phyloP scores from a whole-genome alignment of 2,113 vertebrate species.

The Esox niger region DNA sequence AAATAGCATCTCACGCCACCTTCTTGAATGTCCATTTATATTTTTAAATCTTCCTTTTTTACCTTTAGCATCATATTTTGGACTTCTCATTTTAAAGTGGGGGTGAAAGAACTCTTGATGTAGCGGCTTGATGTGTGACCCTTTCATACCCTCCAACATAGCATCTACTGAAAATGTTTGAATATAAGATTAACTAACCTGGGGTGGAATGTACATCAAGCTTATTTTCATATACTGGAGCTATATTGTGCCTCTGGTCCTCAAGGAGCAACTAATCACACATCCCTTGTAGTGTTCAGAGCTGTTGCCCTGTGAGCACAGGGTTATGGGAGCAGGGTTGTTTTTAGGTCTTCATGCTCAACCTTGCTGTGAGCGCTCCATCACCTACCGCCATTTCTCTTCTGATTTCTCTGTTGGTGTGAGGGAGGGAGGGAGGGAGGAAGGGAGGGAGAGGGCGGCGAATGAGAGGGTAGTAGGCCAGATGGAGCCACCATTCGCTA shows the following conservation, averaged over 20 bases:
- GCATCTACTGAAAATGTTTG: background rate
- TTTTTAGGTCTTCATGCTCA: slow-evolving; percentile 19
- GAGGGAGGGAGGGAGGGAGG: background rate
- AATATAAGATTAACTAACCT: too few species aligned
- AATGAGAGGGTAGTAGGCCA: background rate
- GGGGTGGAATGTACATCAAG: too few species aligned
- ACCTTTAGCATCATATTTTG: background rate
- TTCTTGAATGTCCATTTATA: too few species aligned
- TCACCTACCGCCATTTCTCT: slow-evolving; percentile 33
- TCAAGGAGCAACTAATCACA: background rate
- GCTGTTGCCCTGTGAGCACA: background rate
- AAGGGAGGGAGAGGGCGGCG: slow-evolving; percentile 10
- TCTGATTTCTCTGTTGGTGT: slow-evolving; percentile 26
- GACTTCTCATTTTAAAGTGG: background rate
- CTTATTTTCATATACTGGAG: too few species aligned
- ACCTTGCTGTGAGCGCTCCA: slow-evolving; percentile 28
- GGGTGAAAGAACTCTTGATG: background rate
- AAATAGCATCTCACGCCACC: background rate
- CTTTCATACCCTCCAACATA: background rate
- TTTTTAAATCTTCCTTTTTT: too few species aligned
- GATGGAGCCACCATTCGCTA: slow-evolving; percentile 43
- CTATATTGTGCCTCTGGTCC: too few species aligned
- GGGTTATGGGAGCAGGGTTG: background rate
- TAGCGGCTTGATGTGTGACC: background rate
- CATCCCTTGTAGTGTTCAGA: background rate